Base-by-base conservation (phyloP, 2,113 vertebrate species). In the Mus pahari region DNA sequence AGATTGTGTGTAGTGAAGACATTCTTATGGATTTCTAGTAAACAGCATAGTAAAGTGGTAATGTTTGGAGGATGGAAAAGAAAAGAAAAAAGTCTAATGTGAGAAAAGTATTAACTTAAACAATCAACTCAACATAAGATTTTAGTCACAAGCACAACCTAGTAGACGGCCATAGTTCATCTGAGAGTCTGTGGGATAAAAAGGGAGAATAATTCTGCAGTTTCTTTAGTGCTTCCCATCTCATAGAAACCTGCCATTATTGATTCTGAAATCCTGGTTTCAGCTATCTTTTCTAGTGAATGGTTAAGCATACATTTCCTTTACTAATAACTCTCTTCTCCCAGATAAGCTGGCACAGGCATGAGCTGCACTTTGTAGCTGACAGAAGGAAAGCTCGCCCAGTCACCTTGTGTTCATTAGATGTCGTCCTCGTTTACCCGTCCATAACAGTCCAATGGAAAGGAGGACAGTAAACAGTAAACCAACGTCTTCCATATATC, bases 61-160 rank as follows among this genome's bases (percentile, higher is more conserved):
- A 77, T 26, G 39, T 74, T 53, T 73, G 7, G 45, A 75, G 26
- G 19, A 64, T 78, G 36, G 70, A 3, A 86, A 42, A 39, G 17
- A 55, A 66, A 82, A 53, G 17, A 36, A 2, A 50, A 50, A 90
- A n/a, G 26, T 91, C 24, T 70, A 73, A 86, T 62, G n/a, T 39
- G 66, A 96, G 84, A 66, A 84, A 91, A 94, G 53, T 48, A 87
- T 70, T 95, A 90, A 64, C 13, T 87, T 94, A 88, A 95, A 88
- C 33, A 89, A 50, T 45, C 58, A 96, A 86, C 16, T 79, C 68
- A 74, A 71, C 19, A 10, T 92, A 66, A 64, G 9, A 92, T 78
- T 94, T 96, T 74, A 86, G 89, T 92, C n/a, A 58, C 26, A 89
- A 90, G 50, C 83, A 33, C 64, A 68, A 31, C 31, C 12, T 68